These are phyloP conservation scores for Zapornia atra DNA, from an alignment of 2,113 vertebrate genomes.

Conservation along the genomic window DNA sequence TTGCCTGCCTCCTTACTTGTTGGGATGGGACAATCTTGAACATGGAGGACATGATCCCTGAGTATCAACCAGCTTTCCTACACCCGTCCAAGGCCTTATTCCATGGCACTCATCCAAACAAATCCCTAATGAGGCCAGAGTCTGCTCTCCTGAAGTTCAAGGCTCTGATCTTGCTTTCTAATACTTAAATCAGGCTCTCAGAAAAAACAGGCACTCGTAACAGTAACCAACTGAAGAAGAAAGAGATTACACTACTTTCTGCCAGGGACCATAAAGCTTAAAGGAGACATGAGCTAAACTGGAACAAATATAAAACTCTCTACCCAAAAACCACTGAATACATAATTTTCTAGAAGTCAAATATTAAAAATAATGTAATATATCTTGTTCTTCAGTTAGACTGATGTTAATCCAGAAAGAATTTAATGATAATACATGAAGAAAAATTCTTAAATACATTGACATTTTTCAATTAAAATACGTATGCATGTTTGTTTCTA, in stretches of 20 bases:
- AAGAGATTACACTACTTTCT: background rate
- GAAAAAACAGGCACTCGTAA: background rate
- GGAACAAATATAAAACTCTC: background rate
- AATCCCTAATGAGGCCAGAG: background rate
- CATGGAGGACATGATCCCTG: background rate
- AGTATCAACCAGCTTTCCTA: background rate
- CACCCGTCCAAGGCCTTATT: background rate
- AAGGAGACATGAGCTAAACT: background rate
- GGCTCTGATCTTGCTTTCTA: background rate
- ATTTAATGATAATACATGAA: background rate
- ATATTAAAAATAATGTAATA: background rate
- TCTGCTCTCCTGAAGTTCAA: background rate
- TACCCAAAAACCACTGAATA: background rate
- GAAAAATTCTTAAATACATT: background rate
- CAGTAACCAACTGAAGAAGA: background rate
- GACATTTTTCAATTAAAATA: background rate
- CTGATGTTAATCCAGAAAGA: background rate
- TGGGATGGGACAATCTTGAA: background rate
- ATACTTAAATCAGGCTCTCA: background rate
- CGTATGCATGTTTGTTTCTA: background rate
- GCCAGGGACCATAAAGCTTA: background rate
- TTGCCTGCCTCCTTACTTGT: background rate
- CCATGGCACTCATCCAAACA: background rate
- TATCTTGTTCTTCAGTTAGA: background rate
- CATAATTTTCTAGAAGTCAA: background rate